These are phyloP conservation scores for Euzetes globulus DNA, from an alignment of 2,888 invertebrate genomes.

Conservation along the genomic window DNA sequence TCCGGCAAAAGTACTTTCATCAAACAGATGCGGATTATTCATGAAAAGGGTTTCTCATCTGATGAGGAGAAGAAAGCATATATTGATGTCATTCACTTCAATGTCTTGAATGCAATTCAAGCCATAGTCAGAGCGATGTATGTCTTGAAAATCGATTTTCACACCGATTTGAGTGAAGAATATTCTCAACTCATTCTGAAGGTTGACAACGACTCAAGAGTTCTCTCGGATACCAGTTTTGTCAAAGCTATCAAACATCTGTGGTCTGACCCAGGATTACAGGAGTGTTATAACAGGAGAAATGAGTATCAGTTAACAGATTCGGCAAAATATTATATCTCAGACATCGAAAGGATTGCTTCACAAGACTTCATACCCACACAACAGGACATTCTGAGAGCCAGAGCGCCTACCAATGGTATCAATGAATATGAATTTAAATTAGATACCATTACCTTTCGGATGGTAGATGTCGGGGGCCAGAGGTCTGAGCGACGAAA, in stretches of 20 bases:
- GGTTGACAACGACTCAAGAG: slow-evolving; percentile 43
- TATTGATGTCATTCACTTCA: slow-evolving; percentile 41
- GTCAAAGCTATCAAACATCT: slow-evolving; percentile 50
- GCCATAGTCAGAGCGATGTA: slow-evolving; percentile 42
- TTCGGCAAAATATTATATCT: slow-evolving; percentile 44
- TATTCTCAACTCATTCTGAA: slow-evolving; percentile 47
- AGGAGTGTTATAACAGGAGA: slow-evolving; percentile 47
- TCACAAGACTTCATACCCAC: slow-evolving; percentile 44
- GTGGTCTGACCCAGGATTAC: slow-evolving; percentile 43
- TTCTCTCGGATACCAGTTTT: neutral
- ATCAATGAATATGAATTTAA: slow-evolving; percentile 59
- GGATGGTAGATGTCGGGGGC: slow-evolving; percentile 56
- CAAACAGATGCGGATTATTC: slow-evolving; percentile 55
- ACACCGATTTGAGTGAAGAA: slow-evolving; percentile 43
- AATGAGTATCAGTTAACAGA: slow-evolving; percentile 43
- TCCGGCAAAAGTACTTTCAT: slow-evolving; percentile 42
- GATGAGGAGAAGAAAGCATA: slow-evolving; percentile 41
- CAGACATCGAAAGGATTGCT: slow-evolving; percentile 45
- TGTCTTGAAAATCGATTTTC: slow-evolving; percentile 39
- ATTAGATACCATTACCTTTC: slow-evolving; percentile 55
- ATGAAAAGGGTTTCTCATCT: slow-evolving; percentile 51
- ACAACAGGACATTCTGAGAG: slow-evolving; percentile 47
- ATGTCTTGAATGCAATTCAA: slow-evolving; percentile 42
- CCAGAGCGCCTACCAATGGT: slow-evolving; percentile 47
- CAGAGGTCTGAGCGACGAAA: slow-evolving; percentile 54